A percentile compares a stretch with the other conserved stretches of the same genome.
These are phyloP conservation scores for Acanthosepion esculentum DNA, from an alignment of 2,888 invertebrate species.

Conservation along the genomic window DNA sequence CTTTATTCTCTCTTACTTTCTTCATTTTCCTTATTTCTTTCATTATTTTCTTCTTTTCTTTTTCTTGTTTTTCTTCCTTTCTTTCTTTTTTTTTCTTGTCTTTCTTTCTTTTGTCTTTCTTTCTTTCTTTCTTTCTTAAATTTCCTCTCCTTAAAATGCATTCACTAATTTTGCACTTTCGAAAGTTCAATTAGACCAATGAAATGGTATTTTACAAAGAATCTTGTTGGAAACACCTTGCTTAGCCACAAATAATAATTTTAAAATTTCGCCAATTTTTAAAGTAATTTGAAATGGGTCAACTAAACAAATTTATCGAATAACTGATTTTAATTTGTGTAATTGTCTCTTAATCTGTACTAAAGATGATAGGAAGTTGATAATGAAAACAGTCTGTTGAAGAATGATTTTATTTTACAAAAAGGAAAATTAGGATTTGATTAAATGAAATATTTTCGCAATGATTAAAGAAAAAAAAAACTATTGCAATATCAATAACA, in stretches of 20 bases:
- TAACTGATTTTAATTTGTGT: neutral
- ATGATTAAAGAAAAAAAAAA: conserved; percentile 8
- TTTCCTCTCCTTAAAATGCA: neutral
- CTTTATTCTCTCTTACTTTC: neutral
- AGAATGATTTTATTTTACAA: neutral
- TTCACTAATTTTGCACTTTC: neutral
- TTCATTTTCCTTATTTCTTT: too few relatives aligned
- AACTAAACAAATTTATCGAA: neutral
- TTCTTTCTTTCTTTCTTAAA: conserved; percentile 13
- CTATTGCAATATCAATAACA: neutral
- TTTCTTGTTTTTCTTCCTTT: neutral
- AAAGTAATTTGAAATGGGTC: neutral
- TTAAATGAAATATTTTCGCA: neutral
- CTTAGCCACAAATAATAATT: neutral
- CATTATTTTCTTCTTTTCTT: neutral
- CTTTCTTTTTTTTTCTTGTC: neutral
- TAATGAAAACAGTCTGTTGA: neutral
- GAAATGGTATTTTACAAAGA: neutral
- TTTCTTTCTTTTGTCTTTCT: neutral
- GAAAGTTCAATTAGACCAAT: neutral
- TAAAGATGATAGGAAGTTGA: neutral
- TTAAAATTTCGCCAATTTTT: neutral
- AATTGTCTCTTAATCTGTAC: neutral
- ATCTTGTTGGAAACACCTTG: neutral
- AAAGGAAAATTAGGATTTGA: neutral